Base-by-base conservation (phyloP, 2,797 vertebrate genomes). In the Limnodromus scolopaceus region DNA sequence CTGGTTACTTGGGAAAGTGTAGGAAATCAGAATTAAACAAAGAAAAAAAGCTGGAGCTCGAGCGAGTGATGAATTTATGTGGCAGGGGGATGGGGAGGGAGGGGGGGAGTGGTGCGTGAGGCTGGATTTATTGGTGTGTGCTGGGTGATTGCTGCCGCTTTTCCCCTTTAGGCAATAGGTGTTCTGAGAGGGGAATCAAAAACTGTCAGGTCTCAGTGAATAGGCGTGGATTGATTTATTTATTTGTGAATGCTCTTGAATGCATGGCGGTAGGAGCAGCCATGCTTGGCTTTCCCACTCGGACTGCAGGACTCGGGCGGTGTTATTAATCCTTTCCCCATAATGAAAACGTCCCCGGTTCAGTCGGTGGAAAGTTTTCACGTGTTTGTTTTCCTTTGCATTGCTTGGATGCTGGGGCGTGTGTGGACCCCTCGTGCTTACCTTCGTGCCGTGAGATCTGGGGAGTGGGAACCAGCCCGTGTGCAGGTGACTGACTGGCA, bases 21-120 rank as follows among this genome's bases (percentile, higher is more conserved):
- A 45, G 46, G 51, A 64, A 60, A 38, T 43, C 46, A 22, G 25
- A 60, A 75, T 66, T 36, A 43, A 85, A 96, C 93, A 92, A 85
- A 85, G 89, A 34, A 79, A 79, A 79, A 66, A 81, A 72, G 36
- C 90, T 87, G 85, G 48, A 84, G 48, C 10, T 5, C 27, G 13
- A 39, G 46, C 4, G 5, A 68, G 72, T 9, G 69, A 11, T 90
- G 54, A n/a, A 65, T 89, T 57, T 34, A 1, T 51, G 43, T 63
- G 46, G 27, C n/a, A 22, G n/a, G 49, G 57, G 43, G 15, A 7
- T 54, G 23, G 48, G 12, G 15, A 22, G 30, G 32, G 22, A 4
- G 27, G 32, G 30, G 32, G 27, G 4, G 27, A 65, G 27, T 17
- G 16, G 36, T 46, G 43, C 6, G 0, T 11, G 46, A 39, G 30